A percentile compares a stretch with the other conserved stretches of the same genome.
Conservation (phyloP, 2,888 invertebrate species). For the Orgyia antiqua region DNA sequence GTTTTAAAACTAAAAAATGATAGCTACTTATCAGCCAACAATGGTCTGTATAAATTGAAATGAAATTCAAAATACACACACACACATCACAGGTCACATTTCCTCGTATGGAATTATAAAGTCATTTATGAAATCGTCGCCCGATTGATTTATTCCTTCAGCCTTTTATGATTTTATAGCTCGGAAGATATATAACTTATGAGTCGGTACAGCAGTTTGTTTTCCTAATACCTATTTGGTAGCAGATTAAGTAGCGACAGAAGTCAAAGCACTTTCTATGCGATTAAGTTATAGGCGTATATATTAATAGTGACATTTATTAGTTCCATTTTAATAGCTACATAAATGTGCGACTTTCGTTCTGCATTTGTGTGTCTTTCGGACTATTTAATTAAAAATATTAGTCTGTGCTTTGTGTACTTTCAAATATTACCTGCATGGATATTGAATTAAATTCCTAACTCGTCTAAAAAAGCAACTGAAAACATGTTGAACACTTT, state of each 20-base stretch:
- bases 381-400: too few relatives aligned
- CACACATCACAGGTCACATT: too few relatives aligned
- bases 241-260: conserved; percentile 9
- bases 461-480: too few relatives aligned
- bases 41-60: too few relatives aligned
- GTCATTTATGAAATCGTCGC: conserved; percentile 29
- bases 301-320: conserved; percentile 14
- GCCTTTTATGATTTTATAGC: conserved; percentile 24
- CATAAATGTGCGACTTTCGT: conserved; percentile 1
- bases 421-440: too few relatives aligned
- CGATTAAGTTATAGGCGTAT: conserved; percentile 9
- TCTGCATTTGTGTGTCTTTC: conserved; percentile 11
- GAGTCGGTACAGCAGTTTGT: conserved; percentile 14
- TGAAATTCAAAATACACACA: too few relatives aligned
- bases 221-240: conserved; percentile 16
- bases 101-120: conserved; percentile 25
- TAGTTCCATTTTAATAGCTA: conserved; percentile 1
- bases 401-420: too few relatives aligned
- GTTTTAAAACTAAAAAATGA: too few relatives aligned
- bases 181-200: conserved; percentile 15
- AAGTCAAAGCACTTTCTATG: conserved; percentile 16
- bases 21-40: too few relatives aligned
- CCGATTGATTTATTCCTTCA: conserved; percentile 34
- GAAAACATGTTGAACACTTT: too few relatives aligned
- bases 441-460: too few relatives aligned